Base-by-base conservation (phyloP, 2,797 vertebrate genomes). In the Nannoperca australis region DNA sequence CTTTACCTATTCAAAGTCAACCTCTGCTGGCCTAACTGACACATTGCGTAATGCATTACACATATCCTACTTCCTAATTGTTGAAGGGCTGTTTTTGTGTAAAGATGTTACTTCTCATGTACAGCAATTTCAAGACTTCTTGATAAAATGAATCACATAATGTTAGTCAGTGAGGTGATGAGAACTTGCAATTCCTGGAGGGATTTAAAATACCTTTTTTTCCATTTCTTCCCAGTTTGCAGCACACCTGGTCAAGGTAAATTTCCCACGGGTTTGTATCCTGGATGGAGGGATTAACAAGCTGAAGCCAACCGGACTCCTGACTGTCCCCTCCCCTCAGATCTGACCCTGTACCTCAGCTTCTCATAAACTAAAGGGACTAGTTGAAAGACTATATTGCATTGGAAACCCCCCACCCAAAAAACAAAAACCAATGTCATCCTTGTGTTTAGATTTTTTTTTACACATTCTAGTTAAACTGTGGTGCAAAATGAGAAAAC, bases 261-360 rank as follows among this genome's bases (percentile, higher is more conserved):
- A 96, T 78, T 98, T 97, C 85, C 96, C 96, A 3, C 94, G 97
- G 3, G 94, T 99, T 84, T 98, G 97, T 84, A 96, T 97, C 90
- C 90, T 99, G 74, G 97, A 99, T 32, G 98, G 97, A 63, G 98
- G 98, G 40, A 99, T 99, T 91, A 98, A 97, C 95, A 99, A 97
- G 91, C 96, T 99, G 93, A 99, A 97, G 89, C 96, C 95, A 47
- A 99, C 98, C 3, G 97, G 98, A 75, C 95, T 99, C 71, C 96
- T 99, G 65, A 99, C 97, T 0, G 95, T 99, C 38, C 97, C 98
- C 1, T 99, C 98, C 22, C 98, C 98, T 34, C 97, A 99, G 81
- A 99, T 99, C 84, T 99, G 91, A 98, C 70, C 14, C 8, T 4
- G 0, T 18, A 12, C 38, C 32, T 36, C 45, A 64, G 30, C 34